Percentiles rank a stretch among this genome's conserved stretches.
Evolutionary conservation across 2,888 invertebrate genomes (phyloP).

Genomic region (Stenotaenia linearis): DNA sequence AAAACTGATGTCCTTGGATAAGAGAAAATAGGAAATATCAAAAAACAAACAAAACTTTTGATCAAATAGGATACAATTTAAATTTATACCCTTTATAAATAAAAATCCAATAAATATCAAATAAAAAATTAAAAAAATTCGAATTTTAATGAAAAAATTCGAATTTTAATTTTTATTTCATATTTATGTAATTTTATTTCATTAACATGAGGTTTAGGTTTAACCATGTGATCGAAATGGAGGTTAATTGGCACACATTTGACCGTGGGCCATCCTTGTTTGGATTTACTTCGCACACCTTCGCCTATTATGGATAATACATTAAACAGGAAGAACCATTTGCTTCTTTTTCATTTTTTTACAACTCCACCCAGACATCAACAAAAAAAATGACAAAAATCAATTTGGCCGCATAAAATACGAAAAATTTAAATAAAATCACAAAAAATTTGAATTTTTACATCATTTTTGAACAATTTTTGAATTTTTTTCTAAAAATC

Average conservation of each 20-base stretch:
- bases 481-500: neutral
- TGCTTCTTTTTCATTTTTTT: neutral
- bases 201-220: neutral
- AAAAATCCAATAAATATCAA: no score
- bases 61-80: neutral
- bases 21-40: neutral
- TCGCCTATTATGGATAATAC: conserved; percentile 7
- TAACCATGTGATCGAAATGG: neutral
- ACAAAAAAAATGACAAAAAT: neutral
- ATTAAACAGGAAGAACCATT: conserved; percentile 19
- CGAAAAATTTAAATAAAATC: neutral
- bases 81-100: no score
- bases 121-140: no score
- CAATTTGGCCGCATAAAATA: neutral
- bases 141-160: no score
- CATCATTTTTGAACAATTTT: neutral
- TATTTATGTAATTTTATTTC: neutral
- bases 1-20: neutral
- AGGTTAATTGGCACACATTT: neutral
- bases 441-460: neutral
- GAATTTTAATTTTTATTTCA: no score
- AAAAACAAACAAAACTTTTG: neutral
- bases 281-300: neutral
- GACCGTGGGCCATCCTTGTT: conserved; percentile 17
- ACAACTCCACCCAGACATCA: conserved; percentile 4